These are phyloP conservation scores for Rosalia funebris DNA, from an alignment of 2,888 invertebrate species.

Conservation along the genomic window DNA sequence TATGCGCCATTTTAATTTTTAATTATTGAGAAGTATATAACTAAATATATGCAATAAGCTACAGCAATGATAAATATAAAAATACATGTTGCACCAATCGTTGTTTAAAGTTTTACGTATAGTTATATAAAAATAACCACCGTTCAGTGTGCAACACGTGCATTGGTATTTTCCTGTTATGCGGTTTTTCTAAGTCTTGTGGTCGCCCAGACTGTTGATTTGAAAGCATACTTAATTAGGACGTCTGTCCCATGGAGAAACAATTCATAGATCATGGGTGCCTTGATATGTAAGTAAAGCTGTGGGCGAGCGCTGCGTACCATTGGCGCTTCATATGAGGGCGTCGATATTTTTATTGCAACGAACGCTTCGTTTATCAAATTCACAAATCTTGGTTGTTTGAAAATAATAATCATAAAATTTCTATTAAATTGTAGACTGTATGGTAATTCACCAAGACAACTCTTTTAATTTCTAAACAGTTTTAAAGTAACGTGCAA, in stretches of 20 bases:
- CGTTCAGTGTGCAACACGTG: background rate
- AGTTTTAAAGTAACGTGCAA: too few relatives aligned
- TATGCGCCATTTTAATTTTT: background rate
- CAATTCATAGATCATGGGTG: slow-evolving; percentile 45
- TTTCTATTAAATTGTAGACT: too few relatives aligned
- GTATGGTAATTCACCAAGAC: too few relatives aligned
- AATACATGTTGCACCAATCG: slow-evolving; percentile 27
- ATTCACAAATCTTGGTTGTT: too few relatives aligned
- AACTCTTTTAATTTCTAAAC: too few relatives aligned
- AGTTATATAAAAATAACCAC: slow-evolving; percentile 26
- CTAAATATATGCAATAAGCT: background rate
- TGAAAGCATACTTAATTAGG: slow-evolving; percentile 42
- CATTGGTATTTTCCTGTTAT: background rate
- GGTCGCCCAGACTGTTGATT: slow-evolving; percentile 34
- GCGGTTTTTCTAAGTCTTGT: slow-evolving; percentile 20
- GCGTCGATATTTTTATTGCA: too few relatives aligned
- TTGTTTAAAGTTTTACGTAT: slow-evolving; percentile 33
- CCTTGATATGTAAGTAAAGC: slow-evolving; percentile 41
- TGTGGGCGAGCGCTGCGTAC: too few relatives aligned
- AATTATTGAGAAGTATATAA: background rate
- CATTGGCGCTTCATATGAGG: too few relatives aligned
- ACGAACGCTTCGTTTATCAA: too few relatives aligned
- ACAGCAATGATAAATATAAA: background rate
- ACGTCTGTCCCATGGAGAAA: slow-evolving; percentile 42
- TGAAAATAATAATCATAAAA: too few relatives aligned